Evolutionary conservation across 2,888 invertebrate genomes (phyloP).

Genomic region (Fragum sueziense): DNA sequence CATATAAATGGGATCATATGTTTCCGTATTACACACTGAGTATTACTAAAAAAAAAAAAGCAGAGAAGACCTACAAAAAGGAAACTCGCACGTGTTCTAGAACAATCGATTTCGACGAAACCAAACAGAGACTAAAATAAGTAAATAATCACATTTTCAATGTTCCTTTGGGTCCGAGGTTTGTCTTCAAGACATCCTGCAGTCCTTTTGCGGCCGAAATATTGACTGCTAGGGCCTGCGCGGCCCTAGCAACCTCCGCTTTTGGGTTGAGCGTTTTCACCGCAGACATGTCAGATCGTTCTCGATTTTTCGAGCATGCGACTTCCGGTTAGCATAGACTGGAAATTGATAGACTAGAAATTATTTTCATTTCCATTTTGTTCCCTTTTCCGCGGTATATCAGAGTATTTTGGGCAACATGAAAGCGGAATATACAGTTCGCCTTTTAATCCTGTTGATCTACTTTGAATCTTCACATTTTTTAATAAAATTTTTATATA

Average conservation of each 20-base stretch:
- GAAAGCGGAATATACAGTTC: too few relatives aligned
- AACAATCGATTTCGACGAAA: constrained; percentile 47
- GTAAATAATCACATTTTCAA: constrained; percentile 95
- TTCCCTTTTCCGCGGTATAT: too few relatives aligned
- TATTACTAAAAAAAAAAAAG: too few relatives aligned
- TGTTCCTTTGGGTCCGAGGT: constrained; percentile 99
- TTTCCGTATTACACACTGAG: too few relatives aligned
- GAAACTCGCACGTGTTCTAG: constrained; percentile 66
- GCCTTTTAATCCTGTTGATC: too few relatives aligned
- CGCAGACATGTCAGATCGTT: constrained; percentile 78
- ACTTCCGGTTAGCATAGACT: constrained; percentile 10
- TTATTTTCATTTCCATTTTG: too few relatives aligned
- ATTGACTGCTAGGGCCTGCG: constrained; percentile 97
- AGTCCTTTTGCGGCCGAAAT: constrained; percentile 98
- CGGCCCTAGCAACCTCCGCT: constrained; percentile 99
- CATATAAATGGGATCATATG: too few relatives aligned
- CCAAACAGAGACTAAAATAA: not conserved
- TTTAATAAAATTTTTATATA: too few relatives aligned
- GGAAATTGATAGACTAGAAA: not conserved
- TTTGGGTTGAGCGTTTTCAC: constrained; percentile 90
- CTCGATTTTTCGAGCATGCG: not conserved
- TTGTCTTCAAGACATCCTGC: constrained; percentile 99
- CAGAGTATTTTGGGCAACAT: too few relatives aligned
- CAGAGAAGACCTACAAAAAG: too few relatives aligned
- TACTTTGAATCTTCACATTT: too few relatives aligned